Evolutionary conservation across 2,797 vertebrate species (phyloP).

Genomic region (Acrossocheilus fasciatus): DNA sequence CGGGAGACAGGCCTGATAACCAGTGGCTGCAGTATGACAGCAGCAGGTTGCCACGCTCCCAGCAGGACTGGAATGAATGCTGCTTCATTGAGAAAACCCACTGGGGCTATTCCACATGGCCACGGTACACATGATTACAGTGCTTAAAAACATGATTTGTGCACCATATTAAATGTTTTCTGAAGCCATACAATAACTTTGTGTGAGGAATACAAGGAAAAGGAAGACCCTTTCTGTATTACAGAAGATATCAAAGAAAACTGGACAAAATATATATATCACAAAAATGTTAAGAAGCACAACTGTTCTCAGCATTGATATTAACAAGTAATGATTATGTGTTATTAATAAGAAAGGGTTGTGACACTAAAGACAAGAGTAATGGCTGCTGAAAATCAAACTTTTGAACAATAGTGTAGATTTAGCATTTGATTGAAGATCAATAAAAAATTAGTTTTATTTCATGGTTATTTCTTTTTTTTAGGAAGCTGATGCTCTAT

Average conservation of each 20-base stretch:
- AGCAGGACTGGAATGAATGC: constrained; percentile 88
- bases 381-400: not conserved
- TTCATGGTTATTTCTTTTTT: constrained; percentile 1
- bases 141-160: not conserved
- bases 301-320: not conserved
- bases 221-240: not conserved
- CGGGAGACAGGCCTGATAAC: constrained; percentile 93
- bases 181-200: not conserved
- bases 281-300: not conserved
- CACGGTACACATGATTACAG: constrained; percentile 76
- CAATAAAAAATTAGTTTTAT: not conserved
- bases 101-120: constrained; percentile 98
- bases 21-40: constrained; percentile 94
- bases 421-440: not conserved
- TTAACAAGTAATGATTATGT: not conserved
- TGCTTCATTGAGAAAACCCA: constrained; percentile 97
- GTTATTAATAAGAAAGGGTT: not conserved
- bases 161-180: not conserved
- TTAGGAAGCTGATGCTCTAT: constrained; percentile 91
- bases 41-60: constrained; percentile 85
- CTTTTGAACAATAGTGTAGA: not conserved
- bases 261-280: not conserved
- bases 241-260: not conserved
- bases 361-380: not conserved
- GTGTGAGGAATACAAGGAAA: not conserved